Evolutionary conservation across 2,888 invertebrate genomes (phyloP).

Genomic region (Hirtodrosophila trivittata): DNA sequence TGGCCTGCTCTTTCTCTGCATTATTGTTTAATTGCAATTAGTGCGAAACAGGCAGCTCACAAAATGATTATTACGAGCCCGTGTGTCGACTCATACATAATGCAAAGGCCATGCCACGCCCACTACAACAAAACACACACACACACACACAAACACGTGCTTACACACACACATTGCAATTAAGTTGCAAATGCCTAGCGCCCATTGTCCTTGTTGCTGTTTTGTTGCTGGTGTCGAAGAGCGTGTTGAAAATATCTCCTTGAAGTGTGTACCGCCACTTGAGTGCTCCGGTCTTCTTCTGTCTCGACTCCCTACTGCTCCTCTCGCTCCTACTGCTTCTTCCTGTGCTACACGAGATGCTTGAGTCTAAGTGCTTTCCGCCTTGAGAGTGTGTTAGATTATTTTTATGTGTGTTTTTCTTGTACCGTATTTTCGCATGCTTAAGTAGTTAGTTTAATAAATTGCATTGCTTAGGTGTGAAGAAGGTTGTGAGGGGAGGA

Average conservation of each 20-base stretch:
- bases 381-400: conserved; percentile 63
- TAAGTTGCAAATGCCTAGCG: conserved; percentile 65
- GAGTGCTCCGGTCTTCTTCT: conserved; percentile 45
- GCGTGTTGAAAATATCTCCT: conserved; percentile 70
- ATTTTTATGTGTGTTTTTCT: conserved; percentile 57
- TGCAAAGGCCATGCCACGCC: conserved; percentile 57
- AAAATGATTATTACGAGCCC: conserved; percentile 69
- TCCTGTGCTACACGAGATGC: conserved; percentile 27
- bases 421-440: conserved; percentile 52
- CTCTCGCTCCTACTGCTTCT: conserved; percentile 7
- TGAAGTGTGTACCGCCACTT: conserved; percentile 68
- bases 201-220: conserved; percentile 67
- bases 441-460: conserved; percentile 74
- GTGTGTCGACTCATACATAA: conserved; percentile 66
- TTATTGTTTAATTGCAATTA: conserved; percentile 80
- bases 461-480: conserved; percentile 51
- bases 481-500: neutral
- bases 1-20: conserved; percentile 27
- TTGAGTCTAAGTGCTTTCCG: conserved; percentile 55
- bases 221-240: conserved; percentile 58
- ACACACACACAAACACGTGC: conserved; percentile 8
- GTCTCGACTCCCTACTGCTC: neutral
- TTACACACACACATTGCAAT: conserved; percentile 59
- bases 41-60: conserved; percentile 60
- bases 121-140: conserved; percentile 3